Conservation (phyloP, 2,888 invertebrate genomes). For the Andrena camellia region DNA sequence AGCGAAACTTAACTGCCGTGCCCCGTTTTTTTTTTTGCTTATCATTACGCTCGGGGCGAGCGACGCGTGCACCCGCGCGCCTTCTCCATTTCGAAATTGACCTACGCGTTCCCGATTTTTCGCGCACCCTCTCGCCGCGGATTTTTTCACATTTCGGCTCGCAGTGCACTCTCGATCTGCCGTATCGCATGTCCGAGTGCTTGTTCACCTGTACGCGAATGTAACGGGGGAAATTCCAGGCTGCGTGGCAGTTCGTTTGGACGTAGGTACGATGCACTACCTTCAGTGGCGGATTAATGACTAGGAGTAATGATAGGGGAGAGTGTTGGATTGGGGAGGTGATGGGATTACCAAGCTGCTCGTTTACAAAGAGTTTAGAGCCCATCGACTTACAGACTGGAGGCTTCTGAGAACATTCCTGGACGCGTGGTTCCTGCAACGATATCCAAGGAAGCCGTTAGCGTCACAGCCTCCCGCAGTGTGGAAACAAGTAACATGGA, state of each 20-base stretch:
- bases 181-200: constrained; percentile 11
- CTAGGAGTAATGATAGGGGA: too few relatives aligned
- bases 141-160: constrained; percentile 38
- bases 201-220: constrained; percentile 19
- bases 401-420: background rate
- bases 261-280: too few relatives aligned
- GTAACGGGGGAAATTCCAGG: background rate
- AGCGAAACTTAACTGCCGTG: constrained; percentile 13
- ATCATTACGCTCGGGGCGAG: constrained; percentile 44
- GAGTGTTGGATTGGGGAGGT: background rate
- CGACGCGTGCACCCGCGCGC: constrained; percentile 22
- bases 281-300: constrained; percentile 2
- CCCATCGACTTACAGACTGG: background rate
- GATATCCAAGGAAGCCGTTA: constrained; percentile 54
- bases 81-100: constrained; percentile 36
- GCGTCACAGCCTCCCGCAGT: constrained; percentile 19
- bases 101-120: constrained; percentile 30
- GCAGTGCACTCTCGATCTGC: background rate
- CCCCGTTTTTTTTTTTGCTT: background rate
- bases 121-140: background rate
- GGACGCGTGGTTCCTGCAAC: background rate
- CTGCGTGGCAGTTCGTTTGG: background rate
- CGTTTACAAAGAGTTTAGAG: background rate
- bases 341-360: background rate
- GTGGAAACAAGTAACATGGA: constrained; percentile 7